phyloP scores from a whole-genome alignment of 2,113 vertebrate genomes.

The Chaenocephalus aceratus region DNA sequence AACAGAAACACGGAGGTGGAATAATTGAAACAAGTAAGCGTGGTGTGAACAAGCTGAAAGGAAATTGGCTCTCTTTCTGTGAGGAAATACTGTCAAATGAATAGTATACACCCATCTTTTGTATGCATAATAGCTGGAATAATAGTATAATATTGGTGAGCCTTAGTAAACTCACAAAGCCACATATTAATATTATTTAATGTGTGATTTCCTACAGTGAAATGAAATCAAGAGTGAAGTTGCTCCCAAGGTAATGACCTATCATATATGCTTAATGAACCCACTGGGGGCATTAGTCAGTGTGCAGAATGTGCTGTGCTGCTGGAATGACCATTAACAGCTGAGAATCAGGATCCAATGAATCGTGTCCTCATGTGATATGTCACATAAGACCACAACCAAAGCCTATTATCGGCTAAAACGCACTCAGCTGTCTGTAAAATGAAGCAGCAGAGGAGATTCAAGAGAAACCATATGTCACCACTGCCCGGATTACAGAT shows the following conservation, averaged over 20 bases:
- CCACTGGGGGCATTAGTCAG: constrained; percentile 18
- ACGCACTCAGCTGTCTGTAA: constrained; percentile 32
- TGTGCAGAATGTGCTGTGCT: constrained; percentile 14
- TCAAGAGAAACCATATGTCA: constrained; percentile 54
- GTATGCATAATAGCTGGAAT: not conserved
- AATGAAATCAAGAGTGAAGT: not conserved
- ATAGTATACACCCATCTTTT: not conserved
- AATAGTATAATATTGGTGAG: not conserved
- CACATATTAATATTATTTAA: not conserved
- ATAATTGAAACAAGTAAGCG: not conserved
- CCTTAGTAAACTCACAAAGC: not conserved
- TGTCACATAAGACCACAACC: constrained; percentile 25
- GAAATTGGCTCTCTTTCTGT: not conserved
- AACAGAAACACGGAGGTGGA: constrained; percentile 10
- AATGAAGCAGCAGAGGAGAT: constrained; percentile 34
- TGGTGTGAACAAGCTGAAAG: not conserved
- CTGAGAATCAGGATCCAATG: constrained; percentile 44
- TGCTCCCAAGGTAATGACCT: not conserved
- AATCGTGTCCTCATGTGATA: constrained; percentile 38
- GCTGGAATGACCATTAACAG: constrained; percentile 44
- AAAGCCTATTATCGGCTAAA: constrained; percentile 64
- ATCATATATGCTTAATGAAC: constrained; percentile 12
- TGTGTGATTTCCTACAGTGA: constrained; percentile 4
- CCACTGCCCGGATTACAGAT: constrained; percentile 48
- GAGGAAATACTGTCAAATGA: not conserved